Evolutionary conservation across 2,797 vertebrate genomes (phyloP).

Genomic region (Tenualosa thibaudeaui): DNA sequence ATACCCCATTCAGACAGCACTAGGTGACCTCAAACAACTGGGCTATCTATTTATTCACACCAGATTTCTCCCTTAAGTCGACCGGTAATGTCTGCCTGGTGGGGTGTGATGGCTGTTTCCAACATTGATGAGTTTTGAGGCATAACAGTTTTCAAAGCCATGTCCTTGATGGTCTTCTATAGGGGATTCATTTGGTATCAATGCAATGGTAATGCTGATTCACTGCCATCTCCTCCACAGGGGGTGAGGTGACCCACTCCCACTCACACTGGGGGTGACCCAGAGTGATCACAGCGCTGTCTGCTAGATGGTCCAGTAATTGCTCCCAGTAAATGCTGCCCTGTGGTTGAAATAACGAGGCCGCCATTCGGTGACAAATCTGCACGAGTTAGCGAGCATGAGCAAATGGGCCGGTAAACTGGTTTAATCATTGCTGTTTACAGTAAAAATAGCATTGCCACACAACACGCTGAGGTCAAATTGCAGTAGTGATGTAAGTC

Average conservation of each 20-base stretch:
- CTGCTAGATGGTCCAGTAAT: constrained; percentile 21
- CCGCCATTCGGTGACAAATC: constrained; percentile 22
- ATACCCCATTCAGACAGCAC: no score
- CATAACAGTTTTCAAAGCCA: not conserved
- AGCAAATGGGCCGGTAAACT: constrained; percentile 28
- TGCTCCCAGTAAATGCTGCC: constrained; percentile 38
- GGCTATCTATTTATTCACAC: no score
- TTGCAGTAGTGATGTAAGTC: constrained; percentile 5
- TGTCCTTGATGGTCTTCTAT: not conserved
- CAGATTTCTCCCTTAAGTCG: not conserved
- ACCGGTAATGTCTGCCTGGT: not conserved
- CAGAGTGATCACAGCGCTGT: constrained; percentile 9
- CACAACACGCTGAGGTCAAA: not conserved
- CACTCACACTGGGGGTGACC: constrained; percentile 24
- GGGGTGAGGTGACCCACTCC: no score
- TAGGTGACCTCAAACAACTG: no score
- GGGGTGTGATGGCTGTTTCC: not conserved
- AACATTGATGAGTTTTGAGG: not conserved
- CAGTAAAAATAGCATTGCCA: not conserved
- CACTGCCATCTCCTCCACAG: not conserved
- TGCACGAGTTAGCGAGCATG: constrained; percentile 28
- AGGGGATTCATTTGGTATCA: not conserved
- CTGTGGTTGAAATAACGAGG: constrained; percentile 36
- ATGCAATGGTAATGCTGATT: constrained; percentile 3
- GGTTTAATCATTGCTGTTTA: not conserved